Evolutionary conservation across 2,113 vertebrate genomes (phyloP).

Genomic region (Ascaphus truei): DNA sequence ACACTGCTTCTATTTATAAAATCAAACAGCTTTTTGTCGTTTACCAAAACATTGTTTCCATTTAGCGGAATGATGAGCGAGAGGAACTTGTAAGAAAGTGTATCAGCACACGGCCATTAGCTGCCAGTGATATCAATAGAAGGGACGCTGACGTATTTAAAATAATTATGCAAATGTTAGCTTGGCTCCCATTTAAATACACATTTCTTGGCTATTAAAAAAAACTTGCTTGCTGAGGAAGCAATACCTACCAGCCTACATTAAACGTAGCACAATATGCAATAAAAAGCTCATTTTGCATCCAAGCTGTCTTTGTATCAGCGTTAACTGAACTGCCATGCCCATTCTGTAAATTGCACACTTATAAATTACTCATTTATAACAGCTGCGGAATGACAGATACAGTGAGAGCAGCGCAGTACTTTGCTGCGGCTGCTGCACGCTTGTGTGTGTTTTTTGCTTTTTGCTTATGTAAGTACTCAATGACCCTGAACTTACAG

Average conservation of each 20-base stretch:
- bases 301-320: conserved; percentile 53
- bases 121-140: conserved; percentile 36
- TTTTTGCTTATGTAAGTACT: conserved; percentile 37
- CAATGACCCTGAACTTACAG: conserved; percentile 26
- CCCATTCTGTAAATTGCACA: conserved; percentile 49
- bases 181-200: conserved; percentile 42
- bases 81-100: not conserved
- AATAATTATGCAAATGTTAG: conserved; percentile 49
- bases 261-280: conserved; percentile 48
- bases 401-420: conserved; percentile 18
- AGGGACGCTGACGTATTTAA: conserved; percentile 44
- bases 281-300: conserved; percentile 62
- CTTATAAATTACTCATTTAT: conserved; percentile 60
- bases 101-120: conserved; percentile 28
- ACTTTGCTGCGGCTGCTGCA: not conserved
- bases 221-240: conserved; percentile 51
- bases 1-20: not conserved
- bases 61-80: not conserved
- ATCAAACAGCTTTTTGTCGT: not conserved
- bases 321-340: conserved; percentile 43
- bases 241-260: conserved; percentile 42
- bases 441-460: not conserved
- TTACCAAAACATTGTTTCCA: not conserved
- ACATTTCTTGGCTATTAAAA: conserved; percentile 45
- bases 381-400: conserved; percentile 47